These are phyloP conservation scores for Oophaga sylvatica DNA, from an alignment of 2,797 vertebrate species.

Conservation along the genomic window DNA sequence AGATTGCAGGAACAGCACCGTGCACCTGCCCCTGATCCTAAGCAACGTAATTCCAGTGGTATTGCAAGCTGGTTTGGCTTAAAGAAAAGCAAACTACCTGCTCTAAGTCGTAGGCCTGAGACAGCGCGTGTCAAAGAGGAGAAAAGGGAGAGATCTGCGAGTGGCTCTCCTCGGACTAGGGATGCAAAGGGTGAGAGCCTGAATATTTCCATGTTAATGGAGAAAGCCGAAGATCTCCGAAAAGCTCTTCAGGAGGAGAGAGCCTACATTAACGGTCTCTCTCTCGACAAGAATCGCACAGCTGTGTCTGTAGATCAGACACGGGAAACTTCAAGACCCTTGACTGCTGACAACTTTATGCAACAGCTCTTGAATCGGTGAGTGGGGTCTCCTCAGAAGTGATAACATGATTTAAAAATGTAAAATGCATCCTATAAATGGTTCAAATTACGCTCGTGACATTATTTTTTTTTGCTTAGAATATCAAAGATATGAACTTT, in stretches of 20 bases:
- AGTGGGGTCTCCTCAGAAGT: constrained; percentile 53
- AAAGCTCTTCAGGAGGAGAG: constrained; percentile 92
- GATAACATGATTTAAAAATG: neutral
- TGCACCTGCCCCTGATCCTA: constrained; percentile 76
- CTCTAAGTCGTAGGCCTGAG: constrained; percentile 86
- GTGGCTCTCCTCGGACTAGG: constrained; percentile 78
- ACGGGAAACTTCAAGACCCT: constrained; percentile 71
- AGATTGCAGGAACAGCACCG: constrained; percentile 90
- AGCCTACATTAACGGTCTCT: constrained; percentile 84
- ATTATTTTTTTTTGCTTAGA: too few species aligned
- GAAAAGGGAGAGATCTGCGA: constrained; percentile 79
- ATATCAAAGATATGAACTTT: too few species aligned
- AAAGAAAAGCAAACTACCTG: constrained; percentile 91
- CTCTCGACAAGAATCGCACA: constrained; percentile 80
- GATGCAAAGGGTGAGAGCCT: constrained; percentile 89
- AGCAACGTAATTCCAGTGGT: constrained; percentile 87
- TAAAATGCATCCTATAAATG: neutral
- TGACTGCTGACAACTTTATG: constrained; percentile 94
- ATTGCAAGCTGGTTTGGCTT: constrained; percentile 96
- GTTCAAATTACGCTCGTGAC: neutral
- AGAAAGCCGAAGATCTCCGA: constrained; percentile 91
- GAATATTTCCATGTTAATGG: constrained; percentile 97
- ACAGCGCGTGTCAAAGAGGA: constrained; percentile 81
- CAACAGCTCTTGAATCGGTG: constrained; percentile 95
- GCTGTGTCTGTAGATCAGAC: constrained; percentile 80